These are phyloP conservation scores for Zaprionus taronus DNA, from an alignment of 1,140 invertebrate genomes.

Conservation along the genomic window DNA sequence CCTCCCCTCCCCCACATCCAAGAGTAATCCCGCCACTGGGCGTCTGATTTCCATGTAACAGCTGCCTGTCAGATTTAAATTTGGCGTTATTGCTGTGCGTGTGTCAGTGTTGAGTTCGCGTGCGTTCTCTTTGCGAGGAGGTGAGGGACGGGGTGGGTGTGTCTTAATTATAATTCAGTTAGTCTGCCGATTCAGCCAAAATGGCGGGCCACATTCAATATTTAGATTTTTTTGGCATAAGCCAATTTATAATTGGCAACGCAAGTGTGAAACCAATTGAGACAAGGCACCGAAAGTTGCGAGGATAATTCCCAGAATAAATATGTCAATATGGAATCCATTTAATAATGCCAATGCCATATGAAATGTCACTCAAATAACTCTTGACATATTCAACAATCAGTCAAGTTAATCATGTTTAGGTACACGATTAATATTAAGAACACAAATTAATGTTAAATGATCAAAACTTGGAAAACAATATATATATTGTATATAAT, in stretches of 20 bases:
- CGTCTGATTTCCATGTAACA: conserved; percentile 70
- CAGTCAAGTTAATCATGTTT: background rate
- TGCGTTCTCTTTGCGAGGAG: background rate
- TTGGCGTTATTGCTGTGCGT: conserved; percentile 23
- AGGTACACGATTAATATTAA: too few species aligned
- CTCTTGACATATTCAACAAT: background rate
- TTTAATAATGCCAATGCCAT: background rate
- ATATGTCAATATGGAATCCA: background rate
- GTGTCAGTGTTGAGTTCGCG: background rate
- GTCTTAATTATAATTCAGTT: conserved; percentile 17
- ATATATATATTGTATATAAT: too few species aligned
- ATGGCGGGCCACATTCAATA: background rate
- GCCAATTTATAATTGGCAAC: conserved; percentile 7
- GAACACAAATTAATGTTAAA: too few species aligned
- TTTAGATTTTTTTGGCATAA: background rate
- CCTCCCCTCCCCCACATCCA: conserved; percentile 8
- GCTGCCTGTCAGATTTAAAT: conserved; percentile 56
- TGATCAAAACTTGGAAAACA: too few species aligned
- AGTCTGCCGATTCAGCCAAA: conserved; percentile 20
- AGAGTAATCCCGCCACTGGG: conserved; percentile 39
- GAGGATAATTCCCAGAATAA: background rate
- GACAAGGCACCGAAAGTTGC: background rate
- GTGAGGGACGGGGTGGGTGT: background rate
- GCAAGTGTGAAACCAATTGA: background rate
- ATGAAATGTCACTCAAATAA: background rate